Conservation (phyloP, 2,797 vertebrate genomes). For the Notolabrus celidotus region DNA sequence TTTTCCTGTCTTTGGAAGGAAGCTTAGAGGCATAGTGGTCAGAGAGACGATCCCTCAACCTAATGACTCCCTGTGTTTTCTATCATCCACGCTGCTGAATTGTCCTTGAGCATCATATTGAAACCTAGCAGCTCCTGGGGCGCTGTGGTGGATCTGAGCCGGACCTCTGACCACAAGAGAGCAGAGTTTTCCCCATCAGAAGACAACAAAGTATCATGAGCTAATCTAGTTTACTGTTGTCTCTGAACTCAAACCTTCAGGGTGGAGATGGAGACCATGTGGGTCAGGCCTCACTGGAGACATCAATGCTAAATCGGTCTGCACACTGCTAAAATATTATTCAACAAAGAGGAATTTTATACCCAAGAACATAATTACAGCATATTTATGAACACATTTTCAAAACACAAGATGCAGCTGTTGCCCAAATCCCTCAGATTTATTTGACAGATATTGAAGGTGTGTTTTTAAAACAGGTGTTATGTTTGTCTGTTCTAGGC, state of each 20-base stretch:
- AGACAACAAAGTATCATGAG: background rate
- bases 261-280: slow-evolving; percentile 5
- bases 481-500: no score
- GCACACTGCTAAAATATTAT: background rate
- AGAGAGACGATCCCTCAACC: slow-evolving; percentile 31
- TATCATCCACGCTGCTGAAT: slow-evolving; percentile 17
- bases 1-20: slow-evolving; percentile 35
- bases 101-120: slow-evolving; percentile 33
- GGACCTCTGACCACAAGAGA: slow-evolving; percentile 9
- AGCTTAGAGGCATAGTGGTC: slow-evolving; percentile 44
- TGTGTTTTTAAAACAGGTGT: background rate
- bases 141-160: background rate
- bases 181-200: slow-evolving; percentile 7
- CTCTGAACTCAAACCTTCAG: slow-evolving; percentile 5
- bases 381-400: background rate
- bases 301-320: background rate
- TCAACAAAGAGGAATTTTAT: background rate
- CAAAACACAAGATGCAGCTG: no score
- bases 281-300: background rate
- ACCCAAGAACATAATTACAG: background rate
- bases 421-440: no score
- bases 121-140: slow-evolving; percentile 4
- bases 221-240: background rate
- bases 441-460: no score
- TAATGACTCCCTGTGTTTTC: slow-evolving; percentile 36